Conservation (phyloP, 1,140 invertebrate genomes). For the Oscheius sp. region DNA sequence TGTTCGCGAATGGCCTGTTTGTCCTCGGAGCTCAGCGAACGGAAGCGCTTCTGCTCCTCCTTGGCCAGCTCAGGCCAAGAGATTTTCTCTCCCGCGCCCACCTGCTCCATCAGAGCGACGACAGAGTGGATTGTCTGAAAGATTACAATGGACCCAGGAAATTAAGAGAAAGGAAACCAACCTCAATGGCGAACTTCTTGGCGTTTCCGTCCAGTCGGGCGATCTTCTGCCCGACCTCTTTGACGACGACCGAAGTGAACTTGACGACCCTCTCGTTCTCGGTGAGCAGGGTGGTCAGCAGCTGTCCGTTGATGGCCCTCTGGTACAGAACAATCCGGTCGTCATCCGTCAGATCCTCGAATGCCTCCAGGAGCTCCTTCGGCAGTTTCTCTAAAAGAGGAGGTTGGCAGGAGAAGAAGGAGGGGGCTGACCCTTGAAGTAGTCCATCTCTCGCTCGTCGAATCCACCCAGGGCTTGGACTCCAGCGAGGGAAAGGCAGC, state of each 20-base stretch:
- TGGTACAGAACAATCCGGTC: neutral
- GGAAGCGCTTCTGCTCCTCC: neutral
- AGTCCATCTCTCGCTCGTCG: no score
- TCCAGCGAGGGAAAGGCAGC: no score
- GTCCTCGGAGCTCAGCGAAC: neutral
- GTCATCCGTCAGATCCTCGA: neutral
- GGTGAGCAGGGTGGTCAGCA: neutral
- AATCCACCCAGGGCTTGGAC: no score
- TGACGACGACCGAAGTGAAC: neutral
- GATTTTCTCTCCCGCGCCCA: neutral
- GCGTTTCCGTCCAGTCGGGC: neutral
- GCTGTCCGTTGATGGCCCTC: neutral
- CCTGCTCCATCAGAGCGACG: neutral
- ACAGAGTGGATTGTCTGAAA: neutral
- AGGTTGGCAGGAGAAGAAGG: neutral
- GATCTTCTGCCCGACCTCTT: neutral
- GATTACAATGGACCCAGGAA: no score
- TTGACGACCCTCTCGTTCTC: neutral
- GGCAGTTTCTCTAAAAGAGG: neutral
- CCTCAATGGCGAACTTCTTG: constrained; percentile 3
- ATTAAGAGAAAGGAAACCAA: neutral
- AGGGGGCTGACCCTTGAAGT: no score
- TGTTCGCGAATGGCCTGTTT: neutral
- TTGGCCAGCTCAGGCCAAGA: neutral
- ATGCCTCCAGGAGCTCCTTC: neutral